Base-by-base conservation (phyloP, 2,797 vertebrate genomes). In the Gymnoscopelus microlampas region DNA sequence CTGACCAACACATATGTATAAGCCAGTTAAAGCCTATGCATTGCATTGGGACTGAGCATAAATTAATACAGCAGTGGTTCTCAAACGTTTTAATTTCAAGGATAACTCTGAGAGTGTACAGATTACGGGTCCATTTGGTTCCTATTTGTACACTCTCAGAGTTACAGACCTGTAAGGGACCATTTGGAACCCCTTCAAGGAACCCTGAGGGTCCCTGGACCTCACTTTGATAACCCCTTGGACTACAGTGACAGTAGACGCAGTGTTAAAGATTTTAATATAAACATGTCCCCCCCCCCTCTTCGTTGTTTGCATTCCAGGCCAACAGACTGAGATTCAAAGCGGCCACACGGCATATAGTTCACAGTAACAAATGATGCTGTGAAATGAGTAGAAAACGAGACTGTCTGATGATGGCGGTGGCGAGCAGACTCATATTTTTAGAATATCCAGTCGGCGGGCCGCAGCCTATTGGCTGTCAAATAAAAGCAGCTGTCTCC, bases 401-500 rank as follows among this genome's bases (percentile, higher is more conserved):
- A 92, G 89, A 86, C 89, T 88, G 91, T 88, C 86, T 89, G 91
- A 92, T 91, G 92, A 89, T 65, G 82, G 65, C 49, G 61, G 57
- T 87, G 85, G 86, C 89, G 84, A 79, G 69, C 83, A 88, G 80
- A 83, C 84, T 89, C 90, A 90, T 94, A 92, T 94, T 94, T 92
- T 92, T 91, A 90, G 90, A 91, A 91, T 92, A 93, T 91, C 88
- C 88, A 92, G 88, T 90, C 83, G 76, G 77, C 77, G 78, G 84
- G 79, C 78, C 53, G 65, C 84, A 85, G 80, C 90, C 90, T 91
- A 87, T 92, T 91, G 91, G 89, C 63, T 93, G 92, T 94, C 92
- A 93, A 93, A 93, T 93, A 93, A 93, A 93, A 92, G 89, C 91
- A 93, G 91, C 92, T 93, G 94, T 93, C 92, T 94, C 81, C 77